Base-by-base conservation (phyloP, 2,888 invertebrate species). In the Cephus nigrinus region DNA sequence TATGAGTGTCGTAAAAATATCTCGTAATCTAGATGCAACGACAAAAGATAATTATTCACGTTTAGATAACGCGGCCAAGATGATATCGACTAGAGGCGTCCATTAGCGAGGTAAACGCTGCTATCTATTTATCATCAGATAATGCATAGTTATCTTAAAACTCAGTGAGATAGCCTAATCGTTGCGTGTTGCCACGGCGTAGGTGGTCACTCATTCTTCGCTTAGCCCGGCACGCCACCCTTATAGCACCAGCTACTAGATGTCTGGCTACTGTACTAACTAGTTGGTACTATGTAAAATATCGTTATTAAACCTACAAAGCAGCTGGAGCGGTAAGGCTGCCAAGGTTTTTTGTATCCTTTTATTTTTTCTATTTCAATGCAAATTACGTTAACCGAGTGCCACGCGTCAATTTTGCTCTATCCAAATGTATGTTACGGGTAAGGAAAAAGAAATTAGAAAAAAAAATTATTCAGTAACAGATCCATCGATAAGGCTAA, bases 101-200 rank as follows among this genome's bases (percentile, higher is more conserved):
- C 86, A 87, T 87, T 87, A 87, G 85, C 85, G 81, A 75, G 81
- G 84, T 84, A 84, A 84, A 83, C 83, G 83, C 84, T 84, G 82
- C 79, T 87, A 88, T 88, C 86, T 87, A 85, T 86, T 88, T 87
- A 88, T 88, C 87, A 85, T 86, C 83, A 87, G 88, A 88, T 88
- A 87, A 88, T 75, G 78, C 76, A 80, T 82, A 81, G 83, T 89
- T 87, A 88, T 89, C 87, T 87, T 84, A 87, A 85, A 88, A 86
- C 86, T 86, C 84, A 81, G 71, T 74, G 78, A 83, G 85, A 85
- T 86, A 83, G 85, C 72, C 78, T 84, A 87, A 87, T 86, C 85
- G 86, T 88, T 84, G 88, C 88, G 88, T 88, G 88, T 81, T 81
- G 77, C 78, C 79, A 75, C 78, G 75, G 69, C 80, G 81, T 81